These are phyloP conservation scores for Callipepla californica DNA, from an alignment of 2,113 vertebrate species.

Conservation along the genomic window DNA sequence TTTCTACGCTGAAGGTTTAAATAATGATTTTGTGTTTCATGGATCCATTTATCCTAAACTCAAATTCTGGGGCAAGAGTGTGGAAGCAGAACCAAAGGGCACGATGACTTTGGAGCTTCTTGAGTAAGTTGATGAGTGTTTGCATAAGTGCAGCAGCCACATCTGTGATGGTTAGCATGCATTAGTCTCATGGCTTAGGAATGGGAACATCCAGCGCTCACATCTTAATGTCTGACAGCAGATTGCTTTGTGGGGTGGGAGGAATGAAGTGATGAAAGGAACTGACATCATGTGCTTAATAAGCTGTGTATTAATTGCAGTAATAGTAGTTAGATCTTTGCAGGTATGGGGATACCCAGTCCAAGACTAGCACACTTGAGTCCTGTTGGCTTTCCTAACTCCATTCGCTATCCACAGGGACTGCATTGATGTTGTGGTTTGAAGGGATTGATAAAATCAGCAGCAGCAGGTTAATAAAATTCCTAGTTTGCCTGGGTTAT, in stretches of 20 bases:
- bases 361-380: not conserved
- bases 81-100: constrained; percentile 96
- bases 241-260: not conserved
- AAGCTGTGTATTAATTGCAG: not conserved
- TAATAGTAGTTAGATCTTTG: not conserved
- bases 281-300: fast-evolving
- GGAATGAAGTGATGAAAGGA: not conserved
- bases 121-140: constrained; percentile 82
- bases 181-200: not conserved
- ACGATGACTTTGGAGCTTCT: constrained; percentile 96
- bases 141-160: not conserved
- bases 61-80: constrained; percentile 98
- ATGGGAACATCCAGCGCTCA: fast-evolving
- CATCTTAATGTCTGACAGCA: not conserved
- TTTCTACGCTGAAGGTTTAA: constrained; percentile 94
- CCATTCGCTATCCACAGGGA: not conserved
- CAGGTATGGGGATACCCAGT: not conserved
- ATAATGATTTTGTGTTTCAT: constrained; percentile 94
- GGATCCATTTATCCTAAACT: constrained; percentile 98
- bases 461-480: not conserved
- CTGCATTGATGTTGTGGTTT: not conserved
- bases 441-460: not conserved
- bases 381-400: not conserved
- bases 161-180: not conserved
- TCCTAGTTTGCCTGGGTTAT: not conserved